These are phyloP conservation scores for Trilocha varians DNA, from an alignment of 2,888 invertebrate genomes.

Conservation along the genomic window DNA sequence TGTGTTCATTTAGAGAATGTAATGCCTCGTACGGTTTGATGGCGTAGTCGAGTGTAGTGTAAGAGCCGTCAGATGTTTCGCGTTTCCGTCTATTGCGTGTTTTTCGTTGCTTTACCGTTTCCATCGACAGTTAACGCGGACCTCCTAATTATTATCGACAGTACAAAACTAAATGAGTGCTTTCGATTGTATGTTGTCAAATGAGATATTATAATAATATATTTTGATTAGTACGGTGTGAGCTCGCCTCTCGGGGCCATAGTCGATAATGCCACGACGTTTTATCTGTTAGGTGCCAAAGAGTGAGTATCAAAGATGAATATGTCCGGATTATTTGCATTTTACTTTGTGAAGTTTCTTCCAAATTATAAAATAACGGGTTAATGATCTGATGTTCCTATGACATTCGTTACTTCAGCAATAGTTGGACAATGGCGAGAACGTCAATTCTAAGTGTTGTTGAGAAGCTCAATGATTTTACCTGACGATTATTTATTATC, in stretches of 20 bases:
- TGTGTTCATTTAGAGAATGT: constrained; percentile 65
- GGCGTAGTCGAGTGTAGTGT: constrained; percentile 40
- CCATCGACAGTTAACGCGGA: constrained; percentile 31
- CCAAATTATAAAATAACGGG: constrained; percentile 68
- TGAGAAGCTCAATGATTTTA: constrained; percentile 60
- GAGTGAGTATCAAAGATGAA: constrained; percentile 71
- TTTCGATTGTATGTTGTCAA: constrained; percentile 9
- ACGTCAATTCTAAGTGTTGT: constrained; percentile 65
- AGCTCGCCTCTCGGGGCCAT: constrained; percentile 2
- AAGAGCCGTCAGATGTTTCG: constrained; percentile 41
- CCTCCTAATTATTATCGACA: constrained; percentile 24
- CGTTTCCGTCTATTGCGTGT: constrained; percentile 46
- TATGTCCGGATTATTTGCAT: constrained; percentile 59
- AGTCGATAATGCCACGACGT: constrained; percentile 42
- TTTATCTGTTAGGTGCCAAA: constrained; percentile 66
- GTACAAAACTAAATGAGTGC: constrained; percentile 27
- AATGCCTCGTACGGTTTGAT: constrained; percentile 57
- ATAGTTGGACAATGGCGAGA: constrained; percentile 15
- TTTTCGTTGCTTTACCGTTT: constrained; percentile 51
- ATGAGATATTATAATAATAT: constrained; percentile 3
- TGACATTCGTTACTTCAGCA: constrained; percentile 50
- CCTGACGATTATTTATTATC: constrained; percentile 59
- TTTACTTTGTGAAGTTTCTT: constrained; percentile 48
- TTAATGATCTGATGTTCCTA: constrained; percentile 72
- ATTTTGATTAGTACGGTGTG: not conserved